Percentiles rank a stretch among this genome's conserved stretches.
Evolutionary conservation across 2,797 vertebrate genomes (phyloP).

Genomic region (Macroramphosus scolopax): DNA sequence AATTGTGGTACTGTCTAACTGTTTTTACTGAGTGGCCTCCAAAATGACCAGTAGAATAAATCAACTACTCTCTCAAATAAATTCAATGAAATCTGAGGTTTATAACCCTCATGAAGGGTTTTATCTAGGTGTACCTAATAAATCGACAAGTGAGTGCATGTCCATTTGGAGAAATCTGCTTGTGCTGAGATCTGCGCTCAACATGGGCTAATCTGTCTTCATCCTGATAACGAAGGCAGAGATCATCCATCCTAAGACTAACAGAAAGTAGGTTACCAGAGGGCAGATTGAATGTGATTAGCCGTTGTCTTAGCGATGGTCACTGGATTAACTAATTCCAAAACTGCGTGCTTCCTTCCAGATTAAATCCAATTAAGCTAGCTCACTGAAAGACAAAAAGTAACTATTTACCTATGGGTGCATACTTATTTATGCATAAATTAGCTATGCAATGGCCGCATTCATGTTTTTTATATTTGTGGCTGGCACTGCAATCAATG

Average conservation of each 20-base stretch:
- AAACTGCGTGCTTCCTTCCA: slow-evolving; percentile 15
- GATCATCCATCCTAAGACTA: slow-evolving; percentile 56
- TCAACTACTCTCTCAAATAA: too few species aligned
- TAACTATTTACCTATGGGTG: neutral
- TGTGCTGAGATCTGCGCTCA: neutral
- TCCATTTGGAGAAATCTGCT: neutral
- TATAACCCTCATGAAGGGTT: too few species aligned
- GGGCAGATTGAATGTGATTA: slow-evolving; percentile 42
- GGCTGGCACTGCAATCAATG: too few species aligned
- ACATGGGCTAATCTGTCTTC: slow-evolving; percentile 33
- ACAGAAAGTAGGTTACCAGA: slow-evolving; percentile 34
- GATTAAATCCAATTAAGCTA: slow-evolving; percentile 18
- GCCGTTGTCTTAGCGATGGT: slow-evolving; percentile 29
- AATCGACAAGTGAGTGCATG: neutral
- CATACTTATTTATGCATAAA: slow-evolving; percentile 1
- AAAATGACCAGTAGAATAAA: too few species aligned
- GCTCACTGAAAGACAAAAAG: neutral
- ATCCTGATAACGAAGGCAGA: slow-evolving; percentile 42
- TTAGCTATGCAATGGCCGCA: neutral
- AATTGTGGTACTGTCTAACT: too few species aligned
- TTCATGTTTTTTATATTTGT: too few species aligned
- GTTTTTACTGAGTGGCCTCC: too few species aligned
- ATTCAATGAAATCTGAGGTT: too few species aligned
- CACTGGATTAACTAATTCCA: slow-evolving; percentile 35
- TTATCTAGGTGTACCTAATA: neutral